Conservation (phyloP, 2,113 vertebrate species). For the Eira barbara region DNA sequence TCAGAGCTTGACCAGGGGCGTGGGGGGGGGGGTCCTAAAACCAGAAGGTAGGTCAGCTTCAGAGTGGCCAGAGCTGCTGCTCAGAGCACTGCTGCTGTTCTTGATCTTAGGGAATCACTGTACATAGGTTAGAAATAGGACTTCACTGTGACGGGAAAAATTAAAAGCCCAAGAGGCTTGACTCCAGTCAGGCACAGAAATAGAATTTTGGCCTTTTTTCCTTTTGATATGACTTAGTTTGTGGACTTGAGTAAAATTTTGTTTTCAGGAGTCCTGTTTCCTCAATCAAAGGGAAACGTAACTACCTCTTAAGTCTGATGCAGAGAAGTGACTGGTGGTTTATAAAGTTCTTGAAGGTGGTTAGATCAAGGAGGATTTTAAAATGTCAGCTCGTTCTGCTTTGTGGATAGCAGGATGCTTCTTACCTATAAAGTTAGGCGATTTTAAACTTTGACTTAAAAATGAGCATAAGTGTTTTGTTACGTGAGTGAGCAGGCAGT, state of each 20-base stretch:
- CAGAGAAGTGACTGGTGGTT: neutral
- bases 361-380: neutral
- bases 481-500: neutral
- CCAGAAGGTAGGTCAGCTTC: neutral
- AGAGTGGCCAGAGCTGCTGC: neutral
- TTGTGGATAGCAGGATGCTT: neutral
- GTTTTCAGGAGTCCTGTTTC: neutral
- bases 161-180: neutral
- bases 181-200: neutral
- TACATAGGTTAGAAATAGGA: neutral
- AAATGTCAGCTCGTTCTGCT: neutral
- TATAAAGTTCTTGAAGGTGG: neutral
- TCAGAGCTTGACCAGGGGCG: neutral
- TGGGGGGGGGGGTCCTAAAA: neutral
- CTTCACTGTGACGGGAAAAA: neutral
- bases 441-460: neutral
- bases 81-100: neutral
- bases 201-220: neutral
- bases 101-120: neutral
- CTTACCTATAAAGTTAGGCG: neutral
- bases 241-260: neutral
- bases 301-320: slow-evolving; percentile 17
- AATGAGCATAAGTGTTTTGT: neutral
- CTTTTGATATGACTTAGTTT: neutral
- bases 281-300: neutral